A percentile compares a stretch with the other conserved stretches of the same genome.
phyloP scores from a whole-genome alignment of 2,797 vertebrate genomes.

The Gymnothorax javanicus region DNA sequence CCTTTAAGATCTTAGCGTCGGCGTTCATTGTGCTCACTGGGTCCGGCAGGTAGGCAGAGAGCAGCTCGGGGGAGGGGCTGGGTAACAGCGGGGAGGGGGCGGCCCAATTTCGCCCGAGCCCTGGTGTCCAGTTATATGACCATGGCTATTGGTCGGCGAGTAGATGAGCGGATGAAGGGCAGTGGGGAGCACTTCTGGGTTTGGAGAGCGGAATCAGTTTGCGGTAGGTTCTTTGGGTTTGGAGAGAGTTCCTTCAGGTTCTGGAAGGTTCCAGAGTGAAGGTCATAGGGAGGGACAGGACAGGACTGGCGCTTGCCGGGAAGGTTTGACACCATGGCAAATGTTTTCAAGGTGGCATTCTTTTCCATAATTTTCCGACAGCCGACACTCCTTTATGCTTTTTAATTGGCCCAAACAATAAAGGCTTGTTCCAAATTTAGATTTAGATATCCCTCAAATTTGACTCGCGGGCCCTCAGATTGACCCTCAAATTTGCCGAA shows the following conservation, averaged over 20 bases:
- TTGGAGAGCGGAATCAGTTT: not conserved
- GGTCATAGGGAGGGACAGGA: slow-evolving; percentile 67
- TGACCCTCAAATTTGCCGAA: not conserved
- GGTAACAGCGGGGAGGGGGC: not conserved
- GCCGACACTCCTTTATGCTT: not conserved
- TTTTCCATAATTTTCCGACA: slow-evolving; percentile 13
- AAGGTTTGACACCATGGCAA: slow-evolving; percentile 45
- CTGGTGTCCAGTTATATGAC: too few relatives aligned
- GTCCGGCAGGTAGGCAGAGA: slow-evolving; percentile 92
- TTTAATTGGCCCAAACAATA: not conserved
- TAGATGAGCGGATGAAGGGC: not conserved
- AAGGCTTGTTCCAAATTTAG: not conserved
- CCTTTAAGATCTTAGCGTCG: slow-evolving; percentile 94
- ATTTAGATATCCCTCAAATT: not conserved
- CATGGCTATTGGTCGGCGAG: too few relatives aligned
- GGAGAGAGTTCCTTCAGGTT: too few relatives aligned
- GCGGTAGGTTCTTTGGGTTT: slow-evolving; percentile 12
- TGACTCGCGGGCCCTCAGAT: not conserved
- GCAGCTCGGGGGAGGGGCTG: not conserved
- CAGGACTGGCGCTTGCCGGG: slow-evolving; percentile 43
- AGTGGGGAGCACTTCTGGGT: not conserved
- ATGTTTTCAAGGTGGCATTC: slow-evolving; percentile 25
- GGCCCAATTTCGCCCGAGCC: slow-evolving; percentile 4
- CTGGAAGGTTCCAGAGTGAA: slow-evolving; percentile 42
- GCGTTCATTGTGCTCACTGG: slow-evolving; percentile 96